Conservation (phyloP, 2,888 invertebrate genomes). For the Chymomyza fuscimana region DNA sequence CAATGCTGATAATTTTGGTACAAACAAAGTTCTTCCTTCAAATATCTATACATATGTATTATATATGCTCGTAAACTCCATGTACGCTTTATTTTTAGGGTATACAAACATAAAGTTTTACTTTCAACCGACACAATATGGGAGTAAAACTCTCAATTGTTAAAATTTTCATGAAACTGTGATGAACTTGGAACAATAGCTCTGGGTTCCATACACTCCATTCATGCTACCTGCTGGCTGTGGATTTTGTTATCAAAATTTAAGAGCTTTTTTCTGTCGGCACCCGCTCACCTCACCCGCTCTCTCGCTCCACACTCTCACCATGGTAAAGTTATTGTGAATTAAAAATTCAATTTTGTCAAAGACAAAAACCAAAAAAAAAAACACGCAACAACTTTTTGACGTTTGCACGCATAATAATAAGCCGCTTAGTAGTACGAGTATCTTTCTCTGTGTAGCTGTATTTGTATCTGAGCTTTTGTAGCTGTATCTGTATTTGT, state of each 20-base stretch:
- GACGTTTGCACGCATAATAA: slow-evolving; percentile 37
- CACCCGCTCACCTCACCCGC: neutral
- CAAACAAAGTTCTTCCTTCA: too few species aligned
- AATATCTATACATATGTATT: too few species aligned
- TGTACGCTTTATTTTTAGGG: too few species aligned
- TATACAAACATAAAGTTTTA: neutral
- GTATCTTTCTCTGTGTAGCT: neutral
- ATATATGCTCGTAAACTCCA: too few species aligned
- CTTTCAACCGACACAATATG: neutral
- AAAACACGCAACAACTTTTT: slow-evolving; percentile 27
- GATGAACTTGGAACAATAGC: neutral
- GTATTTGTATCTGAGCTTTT: neutral
- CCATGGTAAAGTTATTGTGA: neutral
- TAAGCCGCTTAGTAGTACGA: slow-evolving; percentile 27
- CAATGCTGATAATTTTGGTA: too few species aligned
- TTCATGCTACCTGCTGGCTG: neutral
- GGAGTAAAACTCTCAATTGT: neutral
- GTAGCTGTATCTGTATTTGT: neutral
- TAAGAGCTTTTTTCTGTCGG: neutral
- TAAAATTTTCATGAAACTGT: neutral
- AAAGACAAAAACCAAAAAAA: slow-evolving; percentile 18
- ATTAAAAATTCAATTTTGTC: slow-evolving; percentile 19
- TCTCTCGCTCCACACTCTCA: neutral
- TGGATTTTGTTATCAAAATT: slow-evolving; percentile 4
- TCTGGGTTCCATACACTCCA: neutral